Evolutionary conservation across 2,797 vertebrate species (phyloP), one percentile per base, ranked within the genome.

Genomic region (Paedocypris micromegethes): DNA sequence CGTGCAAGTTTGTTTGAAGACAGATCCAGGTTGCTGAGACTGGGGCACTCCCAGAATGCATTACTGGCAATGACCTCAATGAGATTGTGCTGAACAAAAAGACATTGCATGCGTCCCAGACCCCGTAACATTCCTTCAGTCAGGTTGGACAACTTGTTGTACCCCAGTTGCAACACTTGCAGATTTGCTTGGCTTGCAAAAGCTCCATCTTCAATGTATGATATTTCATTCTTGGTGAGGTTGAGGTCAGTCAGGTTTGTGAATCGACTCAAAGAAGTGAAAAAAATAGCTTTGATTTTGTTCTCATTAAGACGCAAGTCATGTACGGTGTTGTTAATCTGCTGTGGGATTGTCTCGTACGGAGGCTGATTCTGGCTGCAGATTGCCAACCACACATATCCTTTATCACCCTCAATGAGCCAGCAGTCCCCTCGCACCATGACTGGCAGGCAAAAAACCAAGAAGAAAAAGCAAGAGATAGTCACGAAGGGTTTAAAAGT

Each of bases 361-460:
- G 96, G 97, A 0, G 97, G 97, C 85, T 99, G 97, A 87, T 99
- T 99, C 87, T 98, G 95, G 85, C 97, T 98, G 90, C 97, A 99
- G 86, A 98, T 98, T 44, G 96, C 97, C 82, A 99, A 84, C 97
- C 97, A 98, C 77, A 98, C 95, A 0, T 97, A 99, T 62, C 97
- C 97, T 84, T 98, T 98, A 85, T 99, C 96, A 5, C 97, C 97
- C 76, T 99, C 97, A 2, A 99, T 99, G 71, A 99, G 90, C 97
- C 97, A 99, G 84, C 97, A 99, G 89, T 99, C 96, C 3, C 90
- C 90, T 0, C 66, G 84, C 73, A 91, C 93, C 0, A 72, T 51
- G 40, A 41, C 41, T 41, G 88, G 87, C 4, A 85, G 77, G 75
- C 67, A 73, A 60, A 86, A 84, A n/a, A 90, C 49, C 44, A 89